Percentiles rank a stretch among this genome's conserved stretches.
phyloP scores from a whole-genome alignment of 2,113 vertebrate species.

The Epinephelus cyanopodus region DNA sequence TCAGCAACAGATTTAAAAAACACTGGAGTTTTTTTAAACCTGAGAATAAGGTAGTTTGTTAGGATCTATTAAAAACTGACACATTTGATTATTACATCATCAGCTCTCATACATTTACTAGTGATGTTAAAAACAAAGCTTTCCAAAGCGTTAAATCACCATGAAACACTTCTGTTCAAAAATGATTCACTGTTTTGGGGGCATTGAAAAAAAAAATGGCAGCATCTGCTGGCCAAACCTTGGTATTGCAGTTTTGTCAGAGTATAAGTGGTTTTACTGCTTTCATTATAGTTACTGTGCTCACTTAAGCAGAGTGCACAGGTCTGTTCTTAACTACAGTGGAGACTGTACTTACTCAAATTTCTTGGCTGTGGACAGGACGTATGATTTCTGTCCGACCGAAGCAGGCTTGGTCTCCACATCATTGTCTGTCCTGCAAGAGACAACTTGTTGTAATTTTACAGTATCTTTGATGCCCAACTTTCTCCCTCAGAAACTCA shows the following conservation, averaged over 20 bases:
- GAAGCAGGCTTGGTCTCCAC: neutral
- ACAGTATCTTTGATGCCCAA: neutral
- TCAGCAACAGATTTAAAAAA: neutral
- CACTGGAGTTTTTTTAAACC: neutral
- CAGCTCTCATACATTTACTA: neutral
- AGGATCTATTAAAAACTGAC: neutral
- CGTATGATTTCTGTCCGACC: constrained; percentile 27
- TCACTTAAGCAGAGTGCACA: neutral
- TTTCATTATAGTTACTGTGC: too few relatives aligned
- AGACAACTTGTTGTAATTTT: constrained; percentile 17
- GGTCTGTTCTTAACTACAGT: neutral
- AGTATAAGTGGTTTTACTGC: neutral
- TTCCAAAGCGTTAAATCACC: neutral
- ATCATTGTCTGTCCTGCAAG: constrained; percentile 26
- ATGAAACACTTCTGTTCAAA: neutral
- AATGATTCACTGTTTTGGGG: neutral
- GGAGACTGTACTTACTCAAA: constrained; percentile 73
- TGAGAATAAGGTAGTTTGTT: neutral
- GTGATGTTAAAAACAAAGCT: neutral
- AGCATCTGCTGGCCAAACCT: neutral
- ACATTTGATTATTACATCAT: neutral
- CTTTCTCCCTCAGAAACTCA: neutral
- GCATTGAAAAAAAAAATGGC: neutral
- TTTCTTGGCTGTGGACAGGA: constrained; percentile 58
- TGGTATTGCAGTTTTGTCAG: neutral